These are phyloP conservation scores for Cephus rjabovi DNA, from an alignment of 2,888 invertebrate genomes.

Conservation along the genomic window DNA sequence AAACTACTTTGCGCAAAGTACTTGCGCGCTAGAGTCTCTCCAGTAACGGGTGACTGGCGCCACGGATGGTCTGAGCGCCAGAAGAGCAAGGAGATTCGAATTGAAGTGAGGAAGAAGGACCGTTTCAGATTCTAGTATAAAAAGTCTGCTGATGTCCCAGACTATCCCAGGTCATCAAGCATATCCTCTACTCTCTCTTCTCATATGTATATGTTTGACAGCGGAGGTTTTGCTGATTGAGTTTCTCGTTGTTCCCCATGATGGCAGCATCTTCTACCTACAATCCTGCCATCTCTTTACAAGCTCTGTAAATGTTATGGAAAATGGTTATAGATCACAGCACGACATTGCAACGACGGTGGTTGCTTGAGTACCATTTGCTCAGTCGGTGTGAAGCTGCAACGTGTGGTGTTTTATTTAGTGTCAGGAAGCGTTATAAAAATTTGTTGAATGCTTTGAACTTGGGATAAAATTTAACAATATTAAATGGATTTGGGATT, in stretches of 20 bases:
- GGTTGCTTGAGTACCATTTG: background rate
- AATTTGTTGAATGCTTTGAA: background rate
- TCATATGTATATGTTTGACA: background rate
- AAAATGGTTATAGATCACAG: background rate
- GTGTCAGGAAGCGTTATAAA: background rate
- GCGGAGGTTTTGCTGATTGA: background rate
- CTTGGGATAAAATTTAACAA: background rate
- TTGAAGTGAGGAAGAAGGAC: background rate
- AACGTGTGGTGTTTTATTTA: background rate
- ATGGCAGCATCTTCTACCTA: background rate
- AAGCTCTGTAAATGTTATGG: background rate
- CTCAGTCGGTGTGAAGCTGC: background rate
- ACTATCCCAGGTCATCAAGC: background rate
- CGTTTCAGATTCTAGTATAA: background rate
- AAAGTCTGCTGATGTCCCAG: background rate
- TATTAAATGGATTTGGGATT: background rate
- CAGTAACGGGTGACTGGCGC: constrained; percentile 3
- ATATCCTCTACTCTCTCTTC: background rate
- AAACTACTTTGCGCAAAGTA: constrained; percentile 8
- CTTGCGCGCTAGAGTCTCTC: constrained; percentile 5
- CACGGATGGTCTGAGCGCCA: background rate
- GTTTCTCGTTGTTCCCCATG: background rate
- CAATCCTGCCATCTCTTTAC: background rate
- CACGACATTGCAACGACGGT: background rate
- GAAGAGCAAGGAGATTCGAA: background rate